Evolutionary conservation across 2,888 invertebrate species (phyloP), one percentile per base, ranked within the genome.

Genomic region (Rhagophthalmus giganteus): DNA sequence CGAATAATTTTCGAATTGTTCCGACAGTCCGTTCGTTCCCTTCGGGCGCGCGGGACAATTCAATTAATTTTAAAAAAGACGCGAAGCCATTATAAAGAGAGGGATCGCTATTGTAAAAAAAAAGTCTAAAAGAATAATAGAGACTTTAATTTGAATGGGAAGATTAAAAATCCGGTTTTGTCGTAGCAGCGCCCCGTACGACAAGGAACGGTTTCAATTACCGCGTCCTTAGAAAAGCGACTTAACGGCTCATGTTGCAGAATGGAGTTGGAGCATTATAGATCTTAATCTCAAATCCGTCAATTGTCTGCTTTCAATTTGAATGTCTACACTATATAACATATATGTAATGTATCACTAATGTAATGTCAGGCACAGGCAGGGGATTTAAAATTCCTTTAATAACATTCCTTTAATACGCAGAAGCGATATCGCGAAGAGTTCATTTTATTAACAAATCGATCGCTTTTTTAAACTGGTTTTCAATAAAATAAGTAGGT

Each of bases 231-330:
- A 68, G 68, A 70, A 71, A 68, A 66, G 67, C 65, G 71, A 70
- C 71, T 71, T 71, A 71, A 62, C 63, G 66, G 67, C 64, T 66
- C 72, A 71, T 72, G 73, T 65, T 67, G 63, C 65, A 67, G 69
- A 71, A 72, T 71, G 62, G 69, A 65, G 63, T 58, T 57, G 61
- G 59, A 63, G 73, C 64, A 73, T 72, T 72, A 73, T 69, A 67
- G 64, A 69, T 66, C 62, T 69, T 67, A 68, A 71, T 72, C 68
- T 66, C 63, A 70, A 73, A 73, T 72, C 72, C 72, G 65, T 59
- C 69, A 61, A 73, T 73, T 73, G 73, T 73, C 70, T 63, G 63
- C 25, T 57, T 55, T 59, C 59, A 55, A 57, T 59, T 59, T 59
- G 55, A 59, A 59, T 59, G 46, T 57, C 53, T 56, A 51, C 50